These are phyloP conservation scores for Globodera rostochiensis DNA, from an alignment of 1,140 invertebrate genomes.

Conservation along the genomic window DNA sequence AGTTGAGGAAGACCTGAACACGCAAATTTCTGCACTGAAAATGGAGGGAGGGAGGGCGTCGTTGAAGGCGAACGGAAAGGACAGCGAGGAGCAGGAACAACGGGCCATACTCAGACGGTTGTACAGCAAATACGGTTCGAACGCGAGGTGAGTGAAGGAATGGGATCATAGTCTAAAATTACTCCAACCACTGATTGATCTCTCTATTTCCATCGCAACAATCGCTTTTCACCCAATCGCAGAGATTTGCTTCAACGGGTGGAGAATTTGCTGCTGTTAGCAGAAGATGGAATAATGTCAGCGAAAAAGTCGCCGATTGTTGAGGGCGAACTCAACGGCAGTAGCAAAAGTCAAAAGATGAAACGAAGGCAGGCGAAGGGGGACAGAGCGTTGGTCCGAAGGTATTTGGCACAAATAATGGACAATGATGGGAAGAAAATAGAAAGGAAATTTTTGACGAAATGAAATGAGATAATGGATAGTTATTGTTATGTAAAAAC, in stretches of 20 bases:
- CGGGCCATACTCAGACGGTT: conserved; percentile 18
- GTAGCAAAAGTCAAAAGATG: not conserved
- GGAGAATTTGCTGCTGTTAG: conserved; percentile 23
- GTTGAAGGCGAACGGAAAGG: not conserved
- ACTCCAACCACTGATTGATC: not conserved
- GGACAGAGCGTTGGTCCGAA: not conserved
- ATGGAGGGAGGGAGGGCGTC: not conserved
- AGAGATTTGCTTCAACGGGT: conserved; percentile 25
- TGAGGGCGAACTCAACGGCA: not conserved
- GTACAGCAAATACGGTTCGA: conserved; percentile 28
- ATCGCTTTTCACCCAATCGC: not conserved
- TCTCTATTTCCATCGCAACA: not conserved
- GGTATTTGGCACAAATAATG: not conserved
- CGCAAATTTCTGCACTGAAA: not conserved
- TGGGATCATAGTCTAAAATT: not conserved
- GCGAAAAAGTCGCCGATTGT: not conserved
- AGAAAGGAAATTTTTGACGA: not conserved
- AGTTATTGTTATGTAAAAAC: too few relatives aligned
- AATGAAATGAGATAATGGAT: not conserved
- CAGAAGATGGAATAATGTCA: conserved; percentile 18
- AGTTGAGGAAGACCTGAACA: not conserved
- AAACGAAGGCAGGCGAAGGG: not conserved
- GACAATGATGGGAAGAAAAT: not conserved
- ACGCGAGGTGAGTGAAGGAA: conserved; percentile 11
- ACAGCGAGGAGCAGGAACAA: conserved; percentile 26